phyloP scores from a whole-genome alignment of 2,113 vertebrate species.

The Trogon surrucura region DNA sequence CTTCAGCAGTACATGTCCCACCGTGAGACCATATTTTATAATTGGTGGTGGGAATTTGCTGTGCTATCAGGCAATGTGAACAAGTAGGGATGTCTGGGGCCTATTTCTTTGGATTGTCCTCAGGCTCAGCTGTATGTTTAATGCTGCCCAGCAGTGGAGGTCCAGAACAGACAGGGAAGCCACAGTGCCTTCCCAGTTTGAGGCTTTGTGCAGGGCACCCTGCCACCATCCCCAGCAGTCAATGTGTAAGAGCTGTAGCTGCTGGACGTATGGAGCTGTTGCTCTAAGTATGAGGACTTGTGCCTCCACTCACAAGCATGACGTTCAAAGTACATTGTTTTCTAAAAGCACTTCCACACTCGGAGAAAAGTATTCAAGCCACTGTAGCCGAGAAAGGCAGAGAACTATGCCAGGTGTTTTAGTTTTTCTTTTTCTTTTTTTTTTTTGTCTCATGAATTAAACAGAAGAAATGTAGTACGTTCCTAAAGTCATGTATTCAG shows the following conservation, averaged over 20 bases:
- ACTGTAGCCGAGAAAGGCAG: not conserved
- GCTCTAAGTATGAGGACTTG: not conserved
- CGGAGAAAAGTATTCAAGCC: not conserved
- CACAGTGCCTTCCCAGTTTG: not conserved
- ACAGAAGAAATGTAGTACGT: not conserved
- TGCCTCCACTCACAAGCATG: fast-evolving
- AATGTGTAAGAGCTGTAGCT: not conserved
- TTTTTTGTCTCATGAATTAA: not conserved
- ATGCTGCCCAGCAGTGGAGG: not conserved
- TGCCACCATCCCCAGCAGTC: not conserved
- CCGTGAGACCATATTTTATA: not conserved
- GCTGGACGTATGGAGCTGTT: not conserved
- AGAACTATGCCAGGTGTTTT: not conserved
- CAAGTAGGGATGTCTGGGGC: not conserved
- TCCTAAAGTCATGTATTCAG: not conserved
- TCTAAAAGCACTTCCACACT: not conserved
- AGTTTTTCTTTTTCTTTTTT: not conserved
- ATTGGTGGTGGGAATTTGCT: not conserved
- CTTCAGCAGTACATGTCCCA: not conserved
- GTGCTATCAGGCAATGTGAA: not conserved
- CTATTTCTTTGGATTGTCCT: not conserved
- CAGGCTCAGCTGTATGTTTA: not conserved
- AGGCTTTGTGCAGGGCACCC: fast-evolving
- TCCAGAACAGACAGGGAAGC: not conserved
- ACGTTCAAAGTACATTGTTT: not conserved